Evolutionary conservation across 2,797 vertebrate genomes (phyloP).

Genomic region (Anisognathus igniventris): DNA sequence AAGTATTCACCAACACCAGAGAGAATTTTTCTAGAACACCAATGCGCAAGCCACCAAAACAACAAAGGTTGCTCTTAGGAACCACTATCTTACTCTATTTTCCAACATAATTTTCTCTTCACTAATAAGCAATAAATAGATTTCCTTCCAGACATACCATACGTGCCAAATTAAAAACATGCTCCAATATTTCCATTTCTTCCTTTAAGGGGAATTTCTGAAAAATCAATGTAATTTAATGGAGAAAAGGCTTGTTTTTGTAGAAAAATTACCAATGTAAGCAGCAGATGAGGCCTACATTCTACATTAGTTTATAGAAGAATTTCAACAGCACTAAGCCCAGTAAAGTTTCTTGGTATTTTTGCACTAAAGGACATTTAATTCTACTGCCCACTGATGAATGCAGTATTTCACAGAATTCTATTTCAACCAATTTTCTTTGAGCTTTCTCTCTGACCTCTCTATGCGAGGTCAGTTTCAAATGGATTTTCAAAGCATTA

Average conservation of each 20-base stretch:
- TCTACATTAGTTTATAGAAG: background rate
- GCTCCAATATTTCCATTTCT: background rate
- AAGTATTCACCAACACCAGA: background rate
- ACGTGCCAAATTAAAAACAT: background rate
- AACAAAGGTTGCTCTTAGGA: background rate
- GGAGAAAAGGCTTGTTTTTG: rapidly evolving
- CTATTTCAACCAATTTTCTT: background rate
- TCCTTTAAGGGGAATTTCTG: background rate
- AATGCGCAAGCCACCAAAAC: background rate
- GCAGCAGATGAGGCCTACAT: background rate
- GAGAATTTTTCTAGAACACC: background rate
- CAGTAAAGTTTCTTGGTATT: background rate
- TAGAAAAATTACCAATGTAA: background rate
- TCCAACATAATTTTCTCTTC: background rate
- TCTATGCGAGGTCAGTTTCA: background rate
- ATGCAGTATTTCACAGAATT: background rate
- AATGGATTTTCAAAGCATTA: background rate
- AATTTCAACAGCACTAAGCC: background rate
- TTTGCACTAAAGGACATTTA: background rate
- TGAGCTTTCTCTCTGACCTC: background rate
- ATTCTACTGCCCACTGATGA: background rate
- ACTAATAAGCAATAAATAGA: rapidly evolving
- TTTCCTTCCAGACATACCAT: background rate
- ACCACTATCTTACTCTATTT: background rate
- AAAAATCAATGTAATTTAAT: background rate